These are phyloP conservation scores for Bufotes viridis DNA, from an alignment of 2,797 vertebrate genomes.

Conservation along the genomic window DNA sequence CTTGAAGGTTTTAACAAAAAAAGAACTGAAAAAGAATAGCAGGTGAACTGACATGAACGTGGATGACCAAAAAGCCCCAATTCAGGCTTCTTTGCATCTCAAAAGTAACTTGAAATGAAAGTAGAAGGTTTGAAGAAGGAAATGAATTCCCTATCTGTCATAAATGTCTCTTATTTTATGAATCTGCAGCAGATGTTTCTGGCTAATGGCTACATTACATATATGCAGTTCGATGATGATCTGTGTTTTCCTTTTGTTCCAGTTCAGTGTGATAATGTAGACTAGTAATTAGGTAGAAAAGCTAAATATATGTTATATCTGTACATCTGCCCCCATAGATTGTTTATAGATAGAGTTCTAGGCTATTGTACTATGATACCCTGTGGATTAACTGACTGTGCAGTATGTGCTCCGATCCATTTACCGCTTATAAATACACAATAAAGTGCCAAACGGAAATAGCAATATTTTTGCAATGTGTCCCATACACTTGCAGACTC, in stretches of 20 bases:
- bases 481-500: not conserved
- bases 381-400: not conserved
- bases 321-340: slow-evolving; percentile 47
- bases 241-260: slow-evolving; percentile 16
- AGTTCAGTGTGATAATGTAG: slow-evolving; percentile 47
- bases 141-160: not conserved
- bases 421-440: not conserved
- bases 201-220: not conserved
- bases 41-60: not conserved
- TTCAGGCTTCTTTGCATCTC: not conserved
- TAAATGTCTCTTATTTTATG: not conserved
- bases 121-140: not conserved
- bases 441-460: not conserved
- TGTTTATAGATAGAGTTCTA: slow-evolving; percentile 44
- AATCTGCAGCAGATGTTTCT: not conserved
- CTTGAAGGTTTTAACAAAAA: not conserved
- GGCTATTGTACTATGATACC: not conserved
- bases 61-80: not conserved
- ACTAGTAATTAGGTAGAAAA: slow-evolving; percentile 51
- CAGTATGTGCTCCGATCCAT: not conserved
- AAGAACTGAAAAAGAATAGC: not conserved
- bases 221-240: not conserved
- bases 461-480: not conserved
- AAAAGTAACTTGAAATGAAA: not conserved
- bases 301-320: slow-evolving; percentile 53